Conservation (phyloP, 2,113 vertebrate species). For the Saguinus midas region DNA sequence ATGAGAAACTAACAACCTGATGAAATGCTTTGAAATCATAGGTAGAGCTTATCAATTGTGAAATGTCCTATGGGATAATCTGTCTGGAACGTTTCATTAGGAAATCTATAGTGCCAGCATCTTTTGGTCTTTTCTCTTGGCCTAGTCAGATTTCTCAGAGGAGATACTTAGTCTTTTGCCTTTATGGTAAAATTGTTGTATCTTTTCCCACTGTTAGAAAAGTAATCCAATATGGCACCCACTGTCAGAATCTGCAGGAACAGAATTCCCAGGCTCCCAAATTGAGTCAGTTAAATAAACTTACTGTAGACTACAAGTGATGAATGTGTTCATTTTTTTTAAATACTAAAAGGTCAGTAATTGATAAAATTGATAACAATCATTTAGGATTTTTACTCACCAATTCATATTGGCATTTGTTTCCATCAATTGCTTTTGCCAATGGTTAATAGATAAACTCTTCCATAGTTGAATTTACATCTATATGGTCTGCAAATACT, state of each 20-base stretch:
- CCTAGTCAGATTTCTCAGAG: neutral
- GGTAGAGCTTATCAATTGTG: neutral
- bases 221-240: neutral
- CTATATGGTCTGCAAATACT: neutral
- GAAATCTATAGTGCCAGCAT: neutral
- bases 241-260: neutral
- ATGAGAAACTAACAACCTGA: neutral
- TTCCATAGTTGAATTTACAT: neutral
- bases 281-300: neutral
- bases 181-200: neutral
- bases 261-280: neutral
- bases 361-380: neutral
- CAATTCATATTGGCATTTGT: neutral
- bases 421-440: slow-evolving; percentile 30
- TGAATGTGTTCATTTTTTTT: neutral
- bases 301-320: neutral
- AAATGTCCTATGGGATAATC: neutral
- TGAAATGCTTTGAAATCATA: neutral
- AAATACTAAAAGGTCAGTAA: neutral
- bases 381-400: neutral
- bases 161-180: neutral
- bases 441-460: neutral
- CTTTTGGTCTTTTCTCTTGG: neutral
- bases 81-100: neutral
- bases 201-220: neutral